Base-by-base conservation (phyloP, 2,888 invertebrate species). In the Lochmaea capreae region DNA sequence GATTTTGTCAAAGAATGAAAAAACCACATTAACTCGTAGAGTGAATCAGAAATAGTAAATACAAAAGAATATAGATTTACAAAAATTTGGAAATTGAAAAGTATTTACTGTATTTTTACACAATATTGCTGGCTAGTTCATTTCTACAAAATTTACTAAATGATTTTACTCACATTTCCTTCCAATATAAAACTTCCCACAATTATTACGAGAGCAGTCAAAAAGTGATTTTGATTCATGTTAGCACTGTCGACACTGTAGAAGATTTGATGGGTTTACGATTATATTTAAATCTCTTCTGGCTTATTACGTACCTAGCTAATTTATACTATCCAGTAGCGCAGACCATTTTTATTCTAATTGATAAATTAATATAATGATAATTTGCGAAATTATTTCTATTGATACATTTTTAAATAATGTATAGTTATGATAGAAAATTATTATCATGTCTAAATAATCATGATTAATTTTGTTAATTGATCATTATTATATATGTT, bases 271-370 rank as follows among this genome's bases (percentile, higher is more conserved):
- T 49, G 16, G 61, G n/a, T 33, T n/a, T 26, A n/a, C 49, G 43
- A 49, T 22, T 42, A 39, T 70, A 70, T 70, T 70, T 70, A 70
- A 70, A 63, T 63, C 18, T 16, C 49, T 18, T 70, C 16, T n/a
- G 16, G 18, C 52, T 54, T 61, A 46, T 54, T 43, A 6, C 42
- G 18, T 70, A 63, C 58, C 18, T 63, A 63, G 16, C 18, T 67
- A 26, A 66, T n/a, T 14, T 18, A 42, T 42, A 57, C 39, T 42
- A 39, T 8, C 43, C 18, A 42, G 67, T 67, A 58, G 67, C 67
- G 42, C 33, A 67, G 33, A 65, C 18, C 6, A n/a, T 18, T 16
- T 16, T 2, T 18, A 16, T 54, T n/a, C 52, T 3, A 8, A 52
- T 52, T 52, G n/a, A 16, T 52, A n/a, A n/a, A n/a, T n/a, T 16